Conservation (phyloP, 1,140 invertebrate species). For the Bicyclus anynana region DNA sequence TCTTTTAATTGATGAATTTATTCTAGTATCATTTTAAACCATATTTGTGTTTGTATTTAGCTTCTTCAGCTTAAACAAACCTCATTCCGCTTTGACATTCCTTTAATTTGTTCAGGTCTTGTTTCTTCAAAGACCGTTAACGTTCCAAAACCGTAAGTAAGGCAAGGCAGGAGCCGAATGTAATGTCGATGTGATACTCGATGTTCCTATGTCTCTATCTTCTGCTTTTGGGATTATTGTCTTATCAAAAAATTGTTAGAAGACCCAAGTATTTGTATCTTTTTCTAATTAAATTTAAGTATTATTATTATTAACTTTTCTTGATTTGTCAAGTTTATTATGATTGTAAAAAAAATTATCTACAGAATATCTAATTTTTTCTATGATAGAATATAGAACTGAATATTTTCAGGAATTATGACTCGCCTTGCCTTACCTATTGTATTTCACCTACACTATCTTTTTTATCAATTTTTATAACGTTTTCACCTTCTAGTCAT, state of each 20-base stretch:
- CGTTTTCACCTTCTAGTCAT: background rate
- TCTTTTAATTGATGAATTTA: too few relatives aligned
- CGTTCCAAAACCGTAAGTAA: conserved; percentile 3
- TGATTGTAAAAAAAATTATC: too few relatives aligned
- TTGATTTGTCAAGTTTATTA: too few relatives aligned
- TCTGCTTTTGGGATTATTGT: background rate
- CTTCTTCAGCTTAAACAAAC: background rate
- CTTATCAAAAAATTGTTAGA: too few relatives aligned
- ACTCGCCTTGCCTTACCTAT: conserved; percentile 4
- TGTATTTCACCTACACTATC: background rate
- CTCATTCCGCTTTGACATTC: background rate
- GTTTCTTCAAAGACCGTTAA: background rate
- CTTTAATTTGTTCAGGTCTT: background rate
- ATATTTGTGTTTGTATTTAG: background rate
- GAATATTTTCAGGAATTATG: background rate
- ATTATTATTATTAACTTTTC: too few relatives aligned
- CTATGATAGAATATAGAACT: too few relatives aligned
- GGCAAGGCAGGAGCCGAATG: background rate
- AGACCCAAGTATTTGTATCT: background rate
- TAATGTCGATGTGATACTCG: background rate
- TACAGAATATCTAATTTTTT: too few relatives aligned
- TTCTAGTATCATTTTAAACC: too few relatives aligned
- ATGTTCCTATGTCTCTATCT: background rate
- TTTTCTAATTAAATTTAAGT: background rate
- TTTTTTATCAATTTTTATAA: background rate